A percentile compares a stretch with the other conserved stretches of the same genome.
phyloP scores from a whole-genome alignment of 2,797 vertebrate species.

The Champsocephalus esox region DNA sequence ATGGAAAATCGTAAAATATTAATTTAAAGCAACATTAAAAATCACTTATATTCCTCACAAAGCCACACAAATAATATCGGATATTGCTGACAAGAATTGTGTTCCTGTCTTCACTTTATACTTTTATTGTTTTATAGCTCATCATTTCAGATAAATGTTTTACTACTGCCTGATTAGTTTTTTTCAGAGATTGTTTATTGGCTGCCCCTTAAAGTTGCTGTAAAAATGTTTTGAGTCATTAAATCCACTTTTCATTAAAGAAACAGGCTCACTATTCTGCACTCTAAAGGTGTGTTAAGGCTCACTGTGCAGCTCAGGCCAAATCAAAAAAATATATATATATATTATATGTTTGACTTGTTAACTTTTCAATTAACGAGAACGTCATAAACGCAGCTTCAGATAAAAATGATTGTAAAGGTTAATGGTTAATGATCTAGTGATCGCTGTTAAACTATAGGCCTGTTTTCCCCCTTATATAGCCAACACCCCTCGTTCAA shows the following conservation, averaged over 20 bases:
- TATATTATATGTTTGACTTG: background rate
- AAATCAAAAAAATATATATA: background rate
- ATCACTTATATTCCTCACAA: background rate
- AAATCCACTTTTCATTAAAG: no score
- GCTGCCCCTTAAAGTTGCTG: background rate
- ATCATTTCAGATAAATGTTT: background rate
- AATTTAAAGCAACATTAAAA: background rate
- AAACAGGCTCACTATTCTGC: background rate
- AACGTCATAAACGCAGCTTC: conserved; percentile 13
- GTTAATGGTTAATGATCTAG: conserved; percentile 76
- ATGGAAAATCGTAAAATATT: background rate
- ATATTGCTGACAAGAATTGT: background rate
- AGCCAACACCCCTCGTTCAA: conserved; percentile 58
- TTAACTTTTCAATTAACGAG: conserved; percentile 21
- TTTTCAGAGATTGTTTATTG: background rate
- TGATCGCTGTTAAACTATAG: conserved; percentile 23
- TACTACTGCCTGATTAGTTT: background rate
- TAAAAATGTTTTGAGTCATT: background rate
- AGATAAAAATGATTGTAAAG: conserved; percentile 48
- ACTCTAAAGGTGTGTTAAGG: background rate
- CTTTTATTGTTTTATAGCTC: background rate
- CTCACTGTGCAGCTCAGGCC: background rate
- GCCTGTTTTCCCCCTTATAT: conserved; percentile 7
- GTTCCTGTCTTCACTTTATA: conserved; percentile 4
- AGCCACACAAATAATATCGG: background rate